Evolutionary conservation across 2,888 invertebrate genomes (phyloP), one percentile per base, ranked within the genome.

Genomic region (Drosophila emarginata): DNA sequence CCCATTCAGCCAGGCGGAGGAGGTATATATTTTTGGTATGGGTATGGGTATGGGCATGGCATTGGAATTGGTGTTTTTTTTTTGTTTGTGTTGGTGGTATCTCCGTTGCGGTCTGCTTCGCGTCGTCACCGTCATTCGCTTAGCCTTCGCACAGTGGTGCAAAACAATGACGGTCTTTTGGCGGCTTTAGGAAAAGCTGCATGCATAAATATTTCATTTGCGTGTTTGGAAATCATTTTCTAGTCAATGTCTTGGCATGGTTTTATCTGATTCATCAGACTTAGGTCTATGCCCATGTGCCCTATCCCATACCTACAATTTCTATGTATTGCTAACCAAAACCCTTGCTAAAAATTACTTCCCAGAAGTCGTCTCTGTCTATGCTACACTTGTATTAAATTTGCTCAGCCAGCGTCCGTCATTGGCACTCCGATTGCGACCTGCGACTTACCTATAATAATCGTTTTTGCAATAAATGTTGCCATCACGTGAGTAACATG

Each of bases 391-490:
- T 39, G 18, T 6, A 36, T 21, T 40, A 18, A 50, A 45, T 36
- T 23, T 54, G 50, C 56, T 18, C 36, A 52, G 56, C 52, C 21
- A 62, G 45, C 4, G 28, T 28, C 32, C 23, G 28, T 23, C 14
- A 23, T 36, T 60, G 59, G n/a, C 23, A 32, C 45, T 50, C 12
- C 36, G 58, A 32, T 36, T 50, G 11, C 36, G 58, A 59, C 74
- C 36, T 51, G 15, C 37, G 67, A 80, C 96, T 95, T 91, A 98
- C 98, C 97, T 96, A 93, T 97, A 96, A 93, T 98, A 98, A 93
- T 98, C 98, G 91, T 96, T 97, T 93, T 97, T 98, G 94, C 98
- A 98, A 93, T 97, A 98, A 89, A 98, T 98, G 91, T 96, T 96
- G 87, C 97, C 97, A 91, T 98, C 97, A 80, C 97, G 94, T 77